Base-by-base conservation (phyloP, 2,113 vertebrate genomes). In the Macaca nemestrina region DNA sequence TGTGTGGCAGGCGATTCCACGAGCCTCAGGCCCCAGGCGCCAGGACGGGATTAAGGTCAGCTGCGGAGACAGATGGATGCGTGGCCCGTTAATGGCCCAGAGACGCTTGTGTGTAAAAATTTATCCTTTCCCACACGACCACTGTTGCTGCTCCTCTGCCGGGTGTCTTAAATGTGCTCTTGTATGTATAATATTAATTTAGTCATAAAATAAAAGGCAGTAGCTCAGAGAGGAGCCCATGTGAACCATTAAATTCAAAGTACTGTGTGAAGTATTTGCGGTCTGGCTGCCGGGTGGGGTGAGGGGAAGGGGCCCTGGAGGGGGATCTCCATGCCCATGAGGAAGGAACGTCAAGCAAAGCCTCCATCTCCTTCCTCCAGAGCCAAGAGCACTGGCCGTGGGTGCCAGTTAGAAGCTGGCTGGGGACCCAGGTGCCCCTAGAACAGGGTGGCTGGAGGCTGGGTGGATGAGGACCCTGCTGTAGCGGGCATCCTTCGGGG, bases 141-240 rank as follows among this genome's bases (percentile, higher is more conserved):
- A 85, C 96, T 88, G 94, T 98, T 98, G 97, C 98, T 96, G 98
- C 98, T 97, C 97, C 96, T 94, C 97, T 97, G 90, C 96, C 94
- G 98, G 98, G 98, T 97, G 93, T 98, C 98, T 98, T 98, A 98
- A 98, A 95, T 85, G 97, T 96, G 98, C 98, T 98, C 98, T 89
- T 98, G 98, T 98, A 98, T 98, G 96, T 97, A 98, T 98, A 97
- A 97, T 96, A 97, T 97, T 98, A 98, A 98, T 97, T 98, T 97
- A 96, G 97, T 97, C 95, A 40, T 98, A 98, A 98, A 98, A 98
- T 97, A 97, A 97, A 98, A 98, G 97, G 97, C 96, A 90, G 94
- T 97, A 96, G 98, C 97, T 98, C 98, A 97, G 96, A 97, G 82
- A 89, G 97, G 95, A 96, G 96, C 98, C 97, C 79, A 32, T 93